Base-by-base conservation (phyloP, 2,888 invertebrate species). In the Metallyticus violacea region DNA sequence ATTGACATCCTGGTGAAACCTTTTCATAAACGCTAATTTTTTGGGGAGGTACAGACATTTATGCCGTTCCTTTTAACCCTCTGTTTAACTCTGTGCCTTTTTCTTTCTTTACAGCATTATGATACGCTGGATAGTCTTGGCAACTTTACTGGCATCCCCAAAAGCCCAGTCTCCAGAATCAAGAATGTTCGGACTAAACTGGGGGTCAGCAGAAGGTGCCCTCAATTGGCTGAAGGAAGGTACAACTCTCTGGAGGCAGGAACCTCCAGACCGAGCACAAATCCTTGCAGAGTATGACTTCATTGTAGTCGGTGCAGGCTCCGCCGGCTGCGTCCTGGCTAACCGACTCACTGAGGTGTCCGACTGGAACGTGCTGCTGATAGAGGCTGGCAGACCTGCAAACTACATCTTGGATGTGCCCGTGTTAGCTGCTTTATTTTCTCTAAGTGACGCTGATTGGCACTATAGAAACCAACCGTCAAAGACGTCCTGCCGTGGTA, bases 301-400 rank as follows among this genome's bases (percentile, higher is more conserved):
- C 27, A 83, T 86, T 22, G 81, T 86, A 9, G 81, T 86, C 7
- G 86, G 86, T 7, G 81, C 81, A 2, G 81, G 81, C 7, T 77
- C 86, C 4, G 83, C 83, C 4, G 81, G 79, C 7, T 27, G 79
- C 40, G 86, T 40, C 2, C 25, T 86, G 15, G 86, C 86, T 25
- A 76, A 40, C 9, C 40, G 83, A 7, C 82, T 86, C 62, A 76
- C 30, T 25, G 83, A 86, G 15, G 27, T 76, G 1, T 40, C 82
- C 7, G 40, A 83, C 5, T 86, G 83, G 86, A 22, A 79, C 15
- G 80, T 86, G 25, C n/a, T 86, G 26, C 79, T 86, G 26, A 40
- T 86, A n/a, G 85, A 86, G 28, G 86, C 86, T 2, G 86, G 86
- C 7, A n/a, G 25, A 15, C 30, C 22, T 22, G 85, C 80, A 25